phyloP scores from a whole-genome alignment of 2,888 invertebrate genomes.

The Archips xylosteana region DNA sequence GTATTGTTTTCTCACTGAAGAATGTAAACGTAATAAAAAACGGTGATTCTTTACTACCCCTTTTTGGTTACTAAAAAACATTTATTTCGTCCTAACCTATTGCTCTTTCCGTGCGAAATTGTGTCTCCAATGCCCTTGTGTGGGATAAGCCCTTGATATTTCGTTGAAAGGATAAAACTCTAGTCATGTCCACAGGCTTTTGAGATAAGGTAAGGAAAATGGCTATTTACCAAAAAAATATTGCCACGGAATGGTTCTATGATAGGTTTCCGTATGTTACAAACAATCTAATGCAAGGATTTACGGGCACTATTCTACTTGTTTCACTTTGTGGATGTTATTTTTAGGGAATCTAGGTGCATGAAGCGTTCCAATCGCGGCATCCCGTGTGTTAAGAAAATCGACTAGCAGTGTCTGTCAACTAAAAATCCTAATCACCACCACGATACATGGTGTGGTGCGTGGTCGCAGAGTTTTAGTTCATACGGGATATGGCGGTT shows the following conservation, averaged over 20 bases:
- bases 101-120: conserved; percentile 11
- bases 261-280: conserved; percentile 19
- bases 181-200: conserved; percentile 40
- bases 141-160: conserved; percentile 48
- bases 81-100: conserved; percentile 3
- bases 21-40: too few relatives aligned
- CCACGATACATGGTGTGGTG: too few relatives aligned
- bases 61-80: background rate
- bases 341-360: background rate
- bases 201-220: conserved; percentile 32
- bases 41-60: too few relatives aligned
- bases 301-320: conserved; percentile 3
- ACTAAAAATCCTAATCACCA: too few relatives aligned
- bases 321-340: conserved; percentile 1
- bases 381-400: too few relatives aligned
- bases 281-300: background rate
- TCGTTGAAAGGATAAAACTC: conserved; percentile 45
- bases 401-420: too few relatives aligned
- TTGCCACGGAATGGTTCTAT: conserved; percentile 27
- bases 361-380: too few relatives aligned
- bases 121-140: conserved; percentile 16
- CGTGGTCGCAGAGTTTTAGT: too few relatives aligned
- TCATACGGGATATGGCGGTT: too few relatives aligned
- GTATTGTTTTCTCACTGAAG: too few relatives aligned
- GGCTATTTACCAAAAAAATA: conserved; percentile 25